phyloP scores from a whole-genome alignment of 1,140 invertebrate genomes.

The Lordiphosa clarofinis region DNA sequence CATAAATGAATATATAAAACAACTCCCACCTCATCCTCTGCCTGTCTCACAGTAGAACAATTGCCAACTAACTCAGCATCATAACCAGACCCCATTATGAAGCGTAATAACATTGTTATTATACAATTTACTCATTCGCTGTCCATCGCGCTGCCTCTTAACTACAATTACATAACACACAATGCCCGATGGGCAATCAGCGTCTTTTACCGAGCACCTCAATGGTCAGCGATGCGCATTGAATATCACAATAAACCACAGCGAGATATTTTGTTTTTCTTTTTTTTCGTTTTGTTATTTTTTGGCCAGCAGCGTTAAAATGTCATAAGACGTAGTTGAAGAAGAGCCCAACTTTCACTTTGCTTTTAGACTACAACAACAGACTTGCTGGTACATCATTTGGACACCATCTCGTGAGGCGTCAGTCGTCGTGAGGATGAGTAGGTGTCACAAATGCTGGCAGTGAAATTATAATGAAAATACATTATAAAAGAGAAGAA shows the following conservation, averaged over 20 bases:
- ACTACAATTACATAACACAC: constrained; percentile 17
- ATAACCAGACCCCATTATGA: background rate
- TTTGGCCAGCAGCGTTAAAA: constrained; percentile 43
- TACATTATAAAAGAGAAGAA: constrained; percentile 53
- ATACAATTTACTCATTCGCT: constrained; percentile 10
- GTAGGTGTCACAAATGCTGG: constrained; percentile 64
- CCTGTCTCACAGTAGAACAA: no score
- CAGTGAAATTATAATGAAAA: constrained; percentile 66
- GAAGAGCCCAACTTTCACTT: constrained; percentile 38
- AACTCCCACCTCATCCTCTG: no score
- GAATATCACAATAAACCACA: constrained; percentile 40
- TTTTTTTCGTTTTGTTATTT: background rate
- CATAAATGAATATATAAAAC: no score
- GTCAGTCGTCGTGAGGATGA: constrained; percentile 28
- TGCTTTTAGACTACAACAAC: constrained; percentile 5
- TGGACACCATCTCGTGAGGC: constrained; percentile 4
- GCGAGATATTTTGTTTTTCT: constrained; percentile 14
- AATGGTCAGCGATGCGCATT: constrained; percentile 48
- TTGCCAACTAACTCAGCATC: no score
- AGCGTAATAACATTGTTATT: constrained; percentile 9
- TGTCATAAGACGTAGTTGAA: constrained; percentile 42
- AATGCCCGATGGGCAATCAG: constrained; percentile 16
- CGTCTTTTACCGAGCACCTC: constrained; percentile 32
- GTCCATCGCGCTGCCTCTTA: background rate
- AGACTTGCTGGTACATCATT: no score